Base-by-base conservation (phyloP, 2,888 invertebrate species). In the Zygaena filipendulae region DNA sequence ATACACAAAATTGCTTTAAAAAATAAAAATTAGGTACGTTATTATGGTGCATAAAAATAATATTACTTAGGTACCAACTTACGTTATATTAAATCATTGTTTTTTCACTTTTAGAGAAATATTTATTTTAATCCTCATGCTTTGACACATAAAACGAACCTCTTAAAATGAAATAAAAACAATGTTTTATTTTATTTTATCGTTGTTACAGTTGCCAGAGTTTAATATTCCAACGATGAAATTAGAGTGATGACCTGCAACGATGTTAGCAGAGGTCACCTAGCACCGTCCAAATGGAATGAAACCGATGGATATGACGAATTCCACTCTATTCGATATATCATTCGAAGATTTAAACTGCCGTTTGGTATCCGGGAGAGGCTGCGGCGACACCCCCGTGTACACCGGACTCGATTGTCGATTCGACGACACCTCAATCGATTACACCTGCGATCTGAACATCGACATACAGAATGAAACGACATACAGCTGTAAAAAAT, bases 401-500 rank as follows among this genome's bases (percentile, higher is more conserved):
- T 40, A 38, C 23, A 18, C 56, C 5, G 75, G 74, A 4, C 52
- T 75, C 11, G 57, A 66, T 34, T 74, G 75, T 27, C 33, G 45
- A 8, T 38, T 33, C 9, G 51, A 58, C 21, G 47, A 46, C 6
- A 46, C 32, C 16, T 34, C 44, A 13, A 29, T 54, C 8, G 52
- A 60, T 9, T 74, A 58, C 35, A 54, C 40, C 29, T 81, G 80
- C 26, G 46, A 61, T 26, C 36, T 80, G 2, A 67, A 77, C 40
- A 56, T 72, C 23, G 77, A 77, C 30, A 47, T 60, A 5, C 75
- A 77, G 44, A 80, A 80, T 69, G 80, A 77, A 43, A 79, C 80
- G 1, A 57, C 71, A 3, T 80, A 79, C 39, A 59, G 46, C 24
- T 80, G 80, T 44, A 39, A 49, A 39, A 38, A 58, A 29, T 79